Evolutionary conservation across 2,113 vertebrate genomes (phyloP), one percentile per base, ranked within the genome.

Genomic region (Pangasianodon gigas): DNA sequence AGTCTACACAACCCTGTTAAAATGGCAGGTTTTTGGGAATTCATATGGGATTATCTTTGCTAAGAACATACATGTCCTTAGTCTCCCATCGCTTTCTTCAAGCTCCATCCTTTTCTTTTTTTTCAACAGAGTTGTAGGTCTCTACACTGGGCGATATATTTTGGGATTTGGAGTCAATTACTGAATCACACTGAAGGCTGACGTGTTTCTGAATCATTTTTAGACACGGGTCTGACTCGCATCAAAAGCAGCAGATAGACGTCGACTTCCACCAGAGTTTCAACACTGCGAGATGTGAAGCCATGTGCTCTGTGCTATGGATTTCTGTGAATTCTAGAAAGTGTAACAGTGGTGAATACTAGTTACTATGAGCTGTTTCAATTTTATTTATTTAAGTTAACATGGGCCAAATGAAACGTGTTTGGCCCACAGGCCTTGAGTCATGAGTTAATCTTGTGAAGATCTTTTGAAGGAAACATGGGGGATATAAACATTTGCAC

Each of bases 141-240:
- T 26, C 75, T 54, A 81, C 29, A 32, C 29, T 32, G 29, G 14
- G 51, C 2, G 29, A 81, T 32, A 18, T 81, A 81, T 54, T 54
- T 54, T 52, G 29, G 29, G 26, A 79, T 51, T 29, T 79, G 75
- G 44, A 81, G 51, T 81, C 79, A 18, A 52, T 81, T 52, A 81
- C 48, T 81, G 79, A 81, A 54, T 81, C 79, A n/a, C 29, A 54
- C 79, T 16, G 1, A 52, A 81, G 48, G 14, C 6, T 81, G 48
- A 81, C 51, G 48, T 19, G 51, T 52, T 81, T 81, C 79, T 81
- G 79, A 54, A 81, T 81, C 79, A 81, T 52, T 81, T 54, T 81
- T 54, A 51, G 32, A 32, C 48, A 54, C 9, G 0, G 46, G 26
- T 48, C 26, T 52, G 48, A n/a, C 77, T n/a, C 18, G 29, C 26